Conservation (phyloP, 2,888 invertebrate species). For the Mesodorylaimus sp. region DNA sequence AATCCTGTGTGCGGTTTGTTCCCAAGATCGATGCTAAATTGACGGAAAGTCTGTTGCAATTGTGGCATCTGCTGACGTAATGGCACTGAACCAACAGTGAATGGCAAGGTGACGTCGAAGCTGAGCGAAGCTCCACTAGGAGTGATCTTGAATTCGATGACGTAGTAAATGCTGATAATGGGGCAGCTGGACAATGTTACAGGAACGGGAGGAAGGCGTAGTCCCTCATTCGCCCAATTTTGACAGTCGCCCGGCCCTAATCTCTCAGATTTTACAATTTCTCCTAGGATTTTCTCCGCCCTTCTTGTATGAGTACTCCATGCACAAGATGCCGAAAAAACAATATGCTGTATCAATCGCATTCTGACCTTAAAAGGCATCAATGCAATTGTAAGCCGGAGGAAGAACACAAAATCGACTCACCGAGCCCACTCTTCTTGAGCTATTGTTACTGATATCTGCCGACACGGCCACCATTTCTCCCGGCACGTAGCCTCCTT, state of each 20-base stretch:
- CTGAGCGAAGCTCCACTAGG: slow-evolving; percentile 1
- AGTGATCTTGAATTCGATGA: neutral
- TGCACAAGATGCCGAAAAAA: no score
- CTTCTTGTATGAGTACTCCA: no score
- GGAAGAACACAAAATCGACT: neutral
- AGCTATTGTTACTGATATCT: slow-evolving; percentile 3
- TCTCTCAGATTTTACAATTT: neutral
- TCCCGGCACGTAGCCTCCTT: slow-evolving; percentile 2
- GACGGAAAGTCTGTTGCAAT: no score
- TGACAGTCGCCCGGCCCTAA: neutral
- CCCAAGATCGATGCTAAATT: no score
- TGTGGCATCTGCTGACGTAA: no score
- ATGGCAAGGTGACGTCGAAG: neutral
- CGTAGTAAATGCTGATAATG: neutral
- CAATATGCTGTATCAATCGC: neutral
- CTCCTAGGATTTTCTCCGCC: no score
- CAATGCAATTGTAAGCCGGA: neutral
- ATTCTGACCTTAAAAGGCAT: neutral
- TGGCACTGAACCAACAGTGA: slow-evolving; percentile 1
- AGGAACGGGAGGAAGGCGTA: neutral
- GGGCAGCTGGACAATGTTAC: neutral
- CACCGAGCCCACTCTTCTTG: neutral
- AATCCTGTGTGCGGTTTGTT: no score
- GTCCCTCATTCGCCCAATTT: neutral
- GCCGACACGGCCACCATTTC: neutral